Conservation (phyloP, 2,888 invertebrate species). For the Hanleya hanleyi region DNA sequence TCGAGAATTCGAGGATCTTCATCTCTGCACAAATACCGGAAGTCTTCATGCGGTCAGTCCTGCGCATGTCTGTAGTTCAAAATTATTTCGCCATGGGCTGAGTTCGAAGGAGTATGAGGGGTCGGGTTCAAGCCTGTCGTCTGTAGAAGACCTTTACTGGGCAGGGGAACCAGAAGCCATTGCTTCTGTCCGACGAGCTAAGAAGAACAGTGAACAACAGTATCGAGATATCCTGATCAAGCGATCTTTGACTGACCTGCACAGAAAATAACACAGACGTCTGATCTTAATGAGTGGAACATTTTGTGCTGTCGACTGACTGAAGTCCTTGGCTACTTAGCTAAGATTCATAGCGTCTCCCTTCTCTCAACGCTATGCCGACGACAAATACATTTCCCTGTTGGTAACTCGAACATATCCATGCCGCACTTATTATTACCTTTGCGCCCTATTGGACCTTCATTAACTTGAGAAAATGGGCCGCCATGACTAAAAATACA, state of each 20-base stretch:
- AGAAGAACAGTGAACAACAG: conserved; percentile 54
- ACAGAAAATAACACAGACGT: not conserved
- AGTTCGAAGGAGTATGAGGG: not conserved
- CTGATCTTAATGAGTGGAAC: too few species aligned
- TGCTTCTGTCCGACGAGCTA: conserved; percentile 53
- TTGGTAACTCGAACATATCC: too few species aligned
- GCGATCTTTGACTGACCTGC: not conserved
- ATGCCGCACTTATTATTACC: too few species aligned
- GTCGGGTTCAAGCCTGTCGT: conserved; percentile 29
- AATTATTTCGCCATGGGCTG: not conserved
- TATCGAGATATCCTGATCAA: conserved; percentile 34
- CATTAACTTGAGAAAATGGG: too few species aligned
- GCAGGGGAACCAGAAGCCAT: conserved; percentile 58
- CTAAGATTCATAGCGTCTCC: too few species aligned
- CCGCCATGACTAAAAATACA: too few species aligned
- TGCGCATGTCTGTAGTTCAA: not conserved
- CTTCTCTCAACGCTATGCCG: too few species aligned
- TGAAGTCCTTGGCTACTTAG: too few species aligned
- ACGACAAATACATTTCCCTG: too few species aligned
- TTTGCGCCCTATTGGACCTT: too few species aligned
- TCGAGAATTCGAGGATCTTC: conserved; percentile 60
- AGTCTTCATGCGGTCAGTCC: not conserved
- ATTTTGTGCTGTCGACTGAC: too few species aligned
- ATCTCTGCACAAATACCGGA: conserved; percentile 53
- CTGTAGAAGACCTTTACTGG: conserved; percentile 50